Conservation (phyloP, 2,888 invertebrate genomes). For the Dryobotodes eremita region DNA sequence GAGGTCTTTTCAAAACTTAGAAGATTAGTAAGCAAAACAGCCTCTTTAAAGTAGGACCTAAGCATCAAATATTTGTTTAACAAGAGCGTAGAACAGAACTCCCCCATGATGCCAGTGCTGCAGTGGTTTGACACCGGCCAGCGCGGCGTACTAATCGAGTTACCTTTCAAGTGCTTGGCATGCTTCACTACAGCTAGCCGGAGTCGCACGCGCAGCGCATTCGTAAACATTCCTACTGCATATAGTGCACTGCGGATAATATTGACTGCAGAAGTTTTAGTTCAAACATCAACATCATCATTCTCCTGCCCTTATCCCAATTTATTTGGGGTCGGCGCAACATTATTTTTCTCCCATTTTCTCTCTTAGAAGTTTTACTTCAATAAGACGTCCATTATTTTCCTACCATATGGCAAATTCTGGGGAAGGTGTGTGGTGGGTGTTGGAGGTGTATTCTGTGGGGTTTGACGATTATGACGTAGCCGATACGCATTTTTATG, state of each 20-base stretch:
- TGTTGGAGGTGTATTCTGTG: too few species aligned
- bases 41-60: neutral
- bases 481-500: too few species aligned
- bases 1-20: neutral
- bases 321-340: too few species aligned
- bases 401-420: too few species aligned
- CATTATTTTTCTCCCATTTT: too few species aligned
- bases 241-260: conserved; percentile 14
- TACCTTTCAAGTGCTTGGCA: conserved; percentile 47
- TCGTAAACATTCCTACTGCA: conserved; percentile 41
- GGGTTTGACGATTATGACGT: neutral
- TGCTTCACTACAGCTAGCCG: conserved; percentile 41
- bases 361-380: neutral
- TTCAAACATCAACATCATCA: neutral
- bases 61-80: neutral
- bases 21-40: neutral
- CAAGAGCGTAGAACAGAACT: neutral
- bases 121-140: conserved; percentile 4
- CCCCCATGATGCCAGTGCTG: conserved; percentile 16
- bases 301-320: too few species aligned
- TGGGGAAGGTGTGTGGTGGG: too few species aligned
- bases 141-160: conserved; percentile 50
- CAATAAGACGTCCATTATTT: neutral
- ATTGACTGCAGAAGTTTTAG: conserved; percentile 26
- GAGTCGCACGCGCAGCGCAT: conserved; percentile 55